Evolutionary conservation across 2,113 vertebrate genomes (phyloP).

Genomic region (Phaethornis superciliosus): DNA sequence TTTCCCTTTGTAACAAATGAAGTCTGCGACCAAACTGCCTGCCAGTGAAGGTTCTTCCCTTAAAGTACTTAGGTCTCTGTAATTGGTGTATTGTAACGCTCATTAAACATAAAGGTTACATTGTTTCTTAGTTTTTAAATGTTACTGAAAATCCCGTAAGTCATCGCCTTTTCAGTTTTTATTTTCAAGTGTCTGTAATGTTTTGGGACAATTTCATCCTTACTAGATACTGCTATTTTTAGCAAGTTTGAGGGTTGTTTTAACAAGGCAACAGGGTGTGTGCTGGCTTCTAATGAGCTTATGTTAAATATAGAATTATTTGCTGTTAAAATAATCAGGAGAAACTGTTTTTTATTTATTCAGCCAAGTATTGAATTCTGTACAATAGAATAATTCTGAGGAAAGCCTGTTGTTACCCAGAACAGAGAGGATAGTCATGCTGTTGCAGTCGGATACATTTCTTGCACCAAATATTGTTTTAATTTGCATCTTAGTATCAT

Average conservation of each 20-base stretch:
- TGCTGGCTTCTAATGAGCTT: not conserved
- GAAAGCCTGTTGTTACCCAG: not conserved
- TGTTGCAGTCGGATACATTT: not conserved
- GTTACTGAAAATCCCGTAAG: conserved; percentile 1
- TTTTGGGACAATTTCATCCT: not conserved
- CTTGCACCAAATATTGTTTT: not conserved
- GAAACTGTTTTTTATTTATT: not conserved
- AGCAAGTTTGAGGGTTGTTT: not conserved
- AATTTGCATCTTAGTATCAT: not conserved
- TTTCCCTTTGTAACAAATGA: not conserved
- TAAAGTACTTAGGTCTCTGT: not conserved
- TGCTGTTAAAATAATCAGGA: not conserved
- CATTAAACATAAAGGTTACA: not conserved
- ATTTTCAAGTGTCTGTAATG: not conserved
- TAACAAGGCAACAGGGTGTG: not conserved
- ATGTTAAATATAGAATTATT: not conserved
- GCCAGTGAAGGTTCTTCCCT: not conserved
- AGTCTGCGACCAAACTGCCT: not conserved
- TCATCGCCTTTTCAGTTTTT: not conserved
- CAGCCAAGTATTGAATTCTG: not conserved
- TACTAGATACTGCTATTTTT: not conserved
- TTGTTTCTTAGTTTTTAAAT: not conserved
- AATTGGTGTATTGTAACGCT: not conserved
- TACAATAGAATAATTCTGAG: not conserved
- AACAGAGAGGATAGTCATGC: not conserved